Evolutionary conservation across 2,113 vertebrate species (phyloP).

Genomic region (Scomber japonicus): DNA sequence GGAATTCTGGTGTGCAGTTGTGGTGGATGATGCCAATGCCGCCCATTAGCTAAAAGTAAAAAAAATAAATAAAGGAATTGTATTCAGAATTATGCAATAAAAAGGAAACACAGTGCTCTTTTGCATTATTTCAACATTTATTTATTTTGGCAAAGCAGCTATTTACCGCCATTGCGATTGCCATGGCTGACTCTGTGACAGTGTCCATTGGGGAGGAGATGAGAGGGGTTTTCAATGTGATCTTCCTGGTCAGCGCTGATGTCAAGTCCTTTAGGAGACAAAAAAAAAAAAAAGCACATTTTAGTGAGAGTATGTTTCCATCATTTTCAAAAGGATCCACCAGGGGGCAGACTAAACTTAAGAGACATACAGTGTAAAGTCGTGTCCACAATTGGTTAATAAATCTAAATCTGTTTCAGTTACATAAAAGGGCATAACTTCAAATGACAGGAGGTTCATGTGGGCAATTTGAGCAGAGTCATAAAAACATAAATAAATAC

Average conservation of each 20-base stretch:
- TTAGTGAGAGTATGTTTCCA: too few relatives aligned
- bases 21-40: constrained; percentile 96
- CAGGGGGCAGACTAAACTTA: constrained; percentile 54
- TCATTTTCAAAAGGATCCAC: constrained; percentile 39
- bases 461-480: background rate
- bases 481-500: too few relatives aligned
- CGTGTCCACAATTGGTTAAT: background rate
- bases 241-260: constrained; percentile 93
- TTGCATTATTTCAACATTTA: background rate
- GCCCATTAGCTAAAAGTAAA: constrained; percentile 89
- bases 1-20: constrained; percentile 96
- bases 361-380: background rate
- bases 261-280: constrained; percentile 88
- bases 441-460: background rate
- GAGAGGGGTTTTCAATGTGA: constrained; percentile 93
- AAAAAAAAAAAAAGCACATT: background rate
- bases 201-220: constrained; percentile 98
- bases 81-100: background rate
- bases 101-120: background rate
- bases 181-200: constrained; percentile 95
- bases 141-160: background rate
- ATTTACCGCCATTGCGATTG: constrained; percentile 95
- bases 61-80: too few relatives aligned
- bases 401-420: background rate
- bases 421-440: background rate